Percentiles rank a stretch among this genome's conserved stretches.
These are phyloP conservation scores for Tragelaphus scriptus DNA, from an alignment of 2,113 vertebrate species.

Conservation along the genomic window DNA sequence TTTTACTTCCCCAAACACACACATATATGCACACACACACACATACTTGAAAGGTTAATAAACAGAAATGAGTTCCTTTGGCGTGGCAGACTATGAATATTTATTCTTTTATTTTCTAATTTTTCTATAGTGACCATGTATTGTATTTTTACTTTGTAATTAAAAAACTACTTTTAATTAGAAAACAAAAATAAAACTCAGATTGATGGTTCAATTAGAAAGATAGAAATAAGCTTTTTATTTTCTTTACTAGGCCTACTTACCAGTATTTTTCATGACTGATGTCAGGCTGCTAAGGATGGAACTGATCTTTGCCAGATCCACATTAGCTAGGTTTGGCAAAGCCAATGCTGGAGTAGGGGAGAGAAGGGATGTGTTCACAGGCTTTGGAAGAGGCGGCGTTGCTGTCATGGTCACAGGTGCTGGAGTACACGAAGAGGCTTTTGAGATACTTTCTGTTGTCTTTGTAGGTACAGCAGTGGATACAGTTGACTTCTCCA, in stretches of 20 bases:
- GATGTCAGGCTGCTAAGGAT: constrained; percentile 96
- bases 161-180: not conserved
- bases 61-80: not conserved
- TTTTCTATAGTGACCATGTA: not conserved
- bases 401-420: not conserved
- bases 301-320: constrained; percentile 98
- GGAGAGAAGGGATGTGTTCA: constrained; percentile 50
- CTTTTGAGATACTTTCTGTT: constrained; percentile 72
- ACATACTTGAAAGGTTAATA: not conserved
- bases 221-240: not conserved
- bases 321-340: constrained; percentile 96
- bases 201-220: not conserved
- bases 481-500: constrained; percentile 66
- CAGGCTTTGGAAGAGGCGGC: constrained; percentile 62
- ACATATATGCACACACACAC: not conserved
- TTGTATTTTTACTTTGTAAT: not conserved
- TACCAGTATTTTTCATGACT: constrained; percentile 97
- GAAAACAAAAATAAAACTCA: not conserved
- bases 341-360: constrained; percentile 70
- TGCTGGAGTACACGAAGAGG: not conserved
- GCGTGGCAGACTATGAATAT: not conserved
- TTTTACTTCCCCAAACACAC: not conserved
- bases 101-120: constrained; percentile 14
- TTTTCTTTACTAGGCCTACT: constrained; percentile 52
- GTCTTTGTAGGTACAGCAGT: constrained; percentile 36